Evolutionary conservation across 2,888 invertebrate genomes (phyloP).

Genomic region (Diadegma fenestrale): DNA sequence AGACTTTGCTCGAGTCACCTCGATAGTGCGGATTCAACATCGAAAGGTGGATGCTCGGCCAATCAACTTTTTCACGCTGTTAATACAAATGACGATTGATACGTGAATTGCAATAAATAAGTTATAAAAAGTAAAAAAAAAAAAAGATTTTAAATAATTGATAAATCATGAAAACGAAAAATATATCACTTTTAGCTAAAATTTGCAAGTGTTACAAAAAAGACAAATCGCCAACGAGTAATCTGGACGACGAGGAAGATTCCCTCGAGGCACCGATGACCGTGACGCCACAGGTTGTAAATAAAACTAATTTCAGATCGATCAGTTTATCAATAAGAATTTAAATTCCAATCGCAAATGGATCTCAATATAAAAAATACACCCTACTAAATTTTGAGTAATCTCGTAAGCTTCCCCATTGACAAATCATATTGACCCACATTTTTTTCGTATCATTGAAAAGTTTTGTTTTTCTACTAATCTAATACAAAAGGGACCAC

Average conservation of each 20-base stretch:
- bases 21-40: background rate
- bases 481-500: background rate
- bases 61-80: background rate
- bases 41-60: background rate
- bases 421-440: background rate
- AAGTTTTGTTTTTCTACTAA: background rate
- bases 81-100: background rate
- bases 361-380: background rate
- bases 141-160: background rate
- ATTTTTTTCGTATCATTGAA: background rate
- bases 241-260: slow-evolving; percentile 66
- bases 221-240: slow-evolving; percentile 62
- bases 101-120: background rate
- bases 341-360: background rate
- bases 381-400: background rate
- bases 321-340: background rate
- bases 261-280: slow-evolving; percentile 57
- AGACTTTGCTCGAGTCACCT: slow-evolving; percentile 42
- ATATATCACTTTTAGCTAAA: slow-evolving; percentile 77
- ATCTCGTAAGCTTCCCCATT: background rate
- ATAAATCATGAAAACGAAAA: slow-evolving; percentile 78
- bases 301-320: slow-evolving; percentile 9
- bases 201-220: slow-evolving; percentile 79
- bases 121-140: background rate
- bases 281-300: slow-evolving; percentile 73